Base-by-base conservation (phyloP, 37 sponge, comb jelly and placozoan species). In the Theonella swinhoei region DNA sequence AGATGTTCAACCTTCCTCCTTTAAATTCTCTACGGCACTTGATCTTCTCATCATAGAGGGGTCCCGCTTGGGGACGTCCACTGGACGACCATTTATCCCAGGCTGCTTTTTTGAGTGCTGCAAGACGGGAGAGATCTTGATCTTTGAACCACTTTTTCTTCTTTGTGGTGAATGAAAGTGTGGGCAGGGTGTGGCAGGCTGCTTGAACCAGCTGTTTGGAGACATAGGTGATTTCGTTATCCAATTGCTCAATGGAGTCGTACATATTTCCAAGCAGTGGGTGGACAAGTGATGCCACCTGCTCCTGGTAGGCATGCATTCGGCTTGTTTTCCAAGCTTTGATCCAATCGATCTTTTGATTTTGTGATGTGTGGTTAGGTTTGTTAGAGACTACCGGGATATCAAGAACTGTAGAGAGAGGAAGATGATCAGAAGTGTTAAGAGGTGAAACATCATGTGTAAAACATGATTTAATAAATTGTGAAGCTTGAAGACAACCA, bases 11-110 rank as follows among this genome's bases (percentile, higher is more conserved):
- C 31, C 76, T 76, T 58, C 58, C n/a, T 42, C 58, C n/a, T 42
- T 7, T 76, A 61, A 76, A 47, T 31, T 22, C 76, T n/a, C n/a
- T 58, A 3, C 61, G 76, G 1, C 32, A 30, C 30, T n/a, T 54
- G 54, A 42, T 17, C 31, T 76, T 76, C 30, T 76, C 54, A 9
- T 76, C 62, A 76, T 76, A 76, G 8, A 76, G 60, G 14, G 54
- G 54, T 17, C 54, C 54, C 14, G 54, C 54, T 47, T 47, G 11
- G 7, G 54, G 54, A 14, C 54, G 54, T 47, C 54, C 14, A 14
- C 54, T 47, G 14, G 54, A 47, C 7, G 54, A 47, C 54, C 54
- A 47, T 47, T 47, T 47, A 47, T 47, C 54, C 54, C 54, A 47
- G 14, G 54, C 54, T 17, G 54, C 54, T 47, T 47, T 47, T 14